Conservation (phyloP, 1,140 invertebrate genomes). For the Drosophila kikkawai region DNA sequence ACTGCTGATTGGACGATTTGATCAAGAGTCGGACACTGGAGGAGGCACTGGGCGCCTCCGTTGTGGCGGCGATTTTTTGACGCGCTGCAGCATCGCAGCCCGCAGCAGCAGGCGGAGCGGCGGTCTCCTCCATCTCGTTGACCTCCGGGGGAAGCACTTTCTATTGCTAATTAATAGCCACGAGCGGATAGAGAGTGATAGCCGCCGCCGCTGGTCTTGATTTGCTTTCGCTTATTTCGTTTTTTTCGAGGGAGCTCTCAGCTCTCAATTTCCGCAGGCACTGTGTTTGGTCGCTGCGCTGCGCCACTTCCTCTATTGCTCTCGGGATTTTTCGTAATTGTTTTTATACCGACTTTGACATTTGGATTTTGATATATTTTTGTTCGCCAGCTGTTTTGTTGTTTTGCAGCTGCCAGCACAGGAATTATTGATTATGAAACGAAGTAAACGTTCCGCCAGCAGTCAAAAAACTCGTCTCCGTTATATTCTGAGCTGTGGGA, state of each 20-base stretch:
- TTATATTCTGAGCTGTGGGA: constrained; percentile 24
- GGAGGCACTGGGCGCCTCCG: constrained; percentile 24
- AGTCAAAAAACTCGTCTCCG: constrained; percentile 22
- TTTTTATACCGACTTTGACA: constrained; percentile 34
- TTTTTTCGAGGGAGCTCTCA: constrained; percentile 2
- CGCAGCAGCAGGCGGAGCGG: constrained; percentile 66
- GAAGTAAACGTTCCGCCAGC: constrained; percentile 58
- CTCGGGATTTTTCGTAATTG: constrained; percentile 31
- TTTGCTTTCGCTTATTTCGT: constrained; percentile 25
- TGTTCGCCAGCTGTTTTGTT: constrained; percentile 41
- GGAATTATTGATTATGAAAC: constrained; percentile 76
- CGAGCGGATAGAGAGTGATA: constrained; percentile 20
- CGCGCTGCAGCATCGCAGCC: constrained; percentile 70
- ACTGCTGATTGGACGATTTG: constrained; percentile 95
- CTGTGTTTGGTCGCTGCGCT: constrained; percentile 20
- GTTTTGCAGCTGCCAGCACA: constrained; percentile 36
- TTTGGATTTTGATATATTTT: constrained; percentile 39
- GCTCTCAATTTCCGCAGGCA: constrained; percentile 18
- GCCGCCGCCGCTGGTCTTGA: constrained; percentile 11
- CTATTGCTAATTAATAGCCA: constrained; percentile 55
- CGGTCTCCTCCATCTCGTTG: constrained; percentile 67
- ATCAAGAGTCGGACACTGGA: constrained; percentile 88
- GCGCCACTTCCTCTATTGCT: constrained; percentile 42
- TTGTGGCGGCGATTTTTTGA: constrained; percentile 43
- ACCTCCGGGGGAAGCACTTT: constrained; percentile 40